Base-by-base conservation (phyloP, 2,888 invertebrate genomes). In the Dinocampus coccinellae region DNA sequence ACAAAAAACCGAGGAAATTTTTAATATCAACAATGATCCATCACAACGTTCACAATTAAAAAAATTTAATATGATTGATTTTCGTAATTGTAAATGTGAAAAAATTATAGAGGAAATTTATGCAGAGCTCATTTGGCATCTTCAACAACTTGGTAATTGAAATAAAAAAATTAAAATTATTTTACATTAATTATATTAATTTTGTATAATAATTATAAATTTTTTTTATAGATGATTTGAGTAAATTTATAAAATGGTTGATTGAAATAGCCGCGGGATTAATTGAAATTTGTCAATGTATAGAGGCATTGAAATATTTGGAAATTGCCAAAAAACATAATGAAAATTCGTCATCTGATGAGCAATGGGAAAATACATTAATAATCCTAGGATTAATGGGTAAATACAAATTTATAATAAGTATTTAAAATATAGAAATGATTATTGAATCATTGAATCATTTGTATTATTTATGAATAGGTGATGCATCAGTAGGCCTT, bases 241-340 rank as follows among this genome's bases (percentile, higher is more conserved):
- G 75, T 2, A 83, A 82, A 74, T 72, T 78, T 10, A 74, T 85
- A n/a, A 77, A 81, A 22, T 87, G 85, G 66, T 72, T 84, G 34
- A 76, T 86, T 70, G 83, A 87, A 69, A 86, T 85, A 39, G 81
- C 83, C 0, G 79, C 83, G 2, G 84, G 86, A 13, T 75, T 87
- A 26, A 82, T 86, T 33, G 66, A 78, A 4, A 81, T 82, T 33
- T 80, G 78, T 0, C 87, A 88, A 69, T 80, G 81, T 24, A 74
- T 77, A 26, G 83, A 80, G 52, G 86, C 87, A 0, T 78, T 85
- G 9, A 79, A 80, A 55, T 75, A 82, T 29, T 78, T 88, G 10
- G 70, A 75, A 0, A 72, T 75, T 57, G 81, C 83, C 0, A 76
- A 79, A 16, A 74, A 82, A 39, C 71, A 76, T 29, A 77, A 76